These are phyloP conservation scores for Salvator merianae DNA, from an alignment of 2,113 vertebrate genomes.

Conservation along the genomic window DNA sequence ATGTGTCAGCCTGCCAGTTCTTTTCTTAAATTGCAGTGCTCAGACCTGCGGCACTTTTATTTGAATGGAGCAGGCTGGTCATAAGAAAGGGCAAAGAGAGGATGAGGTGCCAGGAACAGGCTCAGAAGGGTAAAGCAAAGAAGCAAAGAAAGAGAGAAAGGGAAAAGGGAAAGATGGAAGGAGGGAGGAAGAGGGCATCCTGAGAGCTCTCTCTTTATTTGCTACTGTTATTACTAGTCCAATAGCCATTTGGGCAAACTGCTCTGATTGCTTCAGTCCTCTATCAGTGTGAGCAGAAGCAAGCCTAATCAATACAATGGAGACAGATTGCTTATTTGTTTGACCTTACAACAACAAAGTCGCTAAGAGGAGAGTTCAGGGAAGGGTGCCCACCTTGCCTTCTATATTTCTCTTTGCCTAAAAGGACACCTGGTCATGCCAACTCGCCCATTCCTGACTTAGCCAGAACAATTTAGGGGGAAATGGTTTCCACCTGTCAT, in stretches of 20 bases:
- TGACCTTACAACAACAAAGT: constrained; percentile 55
- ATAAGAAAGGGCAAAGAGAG: no score
- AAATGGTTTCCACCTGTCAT: no score
- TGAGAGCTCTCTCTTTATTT: no score
- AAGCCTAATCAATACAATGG: not conserved
- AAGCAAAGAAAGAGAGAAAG: not conserved
- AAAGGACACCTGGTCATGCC: no score
- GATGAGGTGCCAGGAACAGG: not conserved
- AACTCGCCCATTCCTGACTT: no score
- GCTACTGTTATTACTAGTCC: not conserved
- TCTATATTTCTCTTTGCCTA: not conserved
- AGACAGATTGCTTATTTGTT: constrained; percentile 51
- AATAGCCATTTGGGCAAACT: not conserved
- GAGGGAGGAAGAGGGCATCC: not conserved
- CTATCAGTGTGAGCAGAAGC: not conserved
- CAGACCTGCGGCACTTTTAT: no score
- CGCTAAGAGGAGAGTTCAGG: constrained; percentile 19
- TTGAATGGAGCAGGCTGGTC: no score
- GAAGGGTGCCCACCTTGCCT: not conserved
- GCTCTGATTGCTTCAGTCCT: not conserved
- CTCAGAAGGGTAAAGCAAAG: not conserved
- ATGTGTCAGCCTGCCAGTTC: no score
- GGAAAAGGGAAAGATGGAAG: not conserved
- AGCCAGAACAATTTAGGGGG: no score
- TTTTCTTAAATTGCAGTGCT: no score